Conservation (phyloP, 1,140 invertebrate species). For the Gonioctena quinquepunctata region DNA sequence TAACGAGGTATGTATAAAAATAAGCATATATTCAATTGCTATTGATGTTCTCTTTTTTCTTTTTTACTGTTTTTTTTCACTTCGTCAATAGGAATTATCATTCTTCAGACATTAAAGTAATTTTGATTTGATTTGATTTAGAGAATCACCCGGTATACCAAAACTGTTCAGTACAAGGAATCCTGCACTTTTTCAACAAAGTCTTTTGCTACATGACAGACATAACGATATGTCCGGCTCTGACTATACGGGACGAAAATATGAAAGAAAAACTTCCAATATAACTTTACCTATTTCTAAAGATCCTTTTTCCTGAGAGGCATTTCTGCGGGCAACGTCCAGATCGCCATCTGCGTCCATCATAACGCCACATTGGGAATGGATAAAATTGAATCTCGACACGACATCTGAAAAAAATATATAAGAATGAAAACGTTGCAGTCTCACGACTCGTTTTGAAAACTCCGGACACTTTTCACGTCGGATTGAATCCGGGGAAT, state of each 20-base stretch:
- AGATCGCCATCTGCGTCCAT: slow-evolving; percentile 56
- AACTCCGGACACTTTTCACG: neutral
- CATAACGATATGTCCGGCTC: slow-evolving; percentile 57
- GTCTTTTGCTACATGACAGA: too few species aligned
- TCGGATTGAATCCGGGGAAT: too few species aligned
- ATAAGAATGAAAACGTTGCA: neutral
- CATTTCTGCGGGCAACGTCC: slow-evolving; percentile 45
- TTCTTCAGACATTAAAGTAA: too few species aligned
- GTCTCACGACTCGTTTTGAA: neutral
- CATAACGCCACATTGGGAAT: slow-evolving; percentile 49
- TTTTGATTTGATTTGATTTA: too few species aligned
- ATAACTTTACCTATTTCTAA: slow-evolving; percentile 48
- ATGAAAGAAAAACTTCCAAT: slow-evolving; percentile 19
- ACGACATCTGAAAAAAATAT: slow-evolving; percentile 56
- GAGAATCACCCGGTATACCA: too few species aligned
- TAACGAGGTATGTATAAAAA: too few species aligned
- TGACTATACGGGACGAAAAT: neutral
- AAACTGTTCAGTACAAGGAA: too few species aligned
- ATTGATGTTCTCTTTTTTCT: too few species aligned
- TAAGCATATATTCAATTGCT: too few species aligned
- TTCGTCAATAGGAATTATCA: too few species aligned
- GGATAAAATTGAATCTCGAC: slow-evolving; percentile 63
- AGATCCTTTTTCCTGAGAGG: slow-evolving; percentile 15
- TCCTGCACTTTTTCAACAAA: too few species aligned
- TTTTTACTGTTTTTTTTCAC: too few species aligned